A percentile compares a stretch with the other conserved stretches of the same genome.
These are phyloP conservation scores for Cassiopea andromeda DNA, from an alignment of 30 jellyfish, hydroid and myxozoan genomes.

Conservation along the genomic window DNA sequence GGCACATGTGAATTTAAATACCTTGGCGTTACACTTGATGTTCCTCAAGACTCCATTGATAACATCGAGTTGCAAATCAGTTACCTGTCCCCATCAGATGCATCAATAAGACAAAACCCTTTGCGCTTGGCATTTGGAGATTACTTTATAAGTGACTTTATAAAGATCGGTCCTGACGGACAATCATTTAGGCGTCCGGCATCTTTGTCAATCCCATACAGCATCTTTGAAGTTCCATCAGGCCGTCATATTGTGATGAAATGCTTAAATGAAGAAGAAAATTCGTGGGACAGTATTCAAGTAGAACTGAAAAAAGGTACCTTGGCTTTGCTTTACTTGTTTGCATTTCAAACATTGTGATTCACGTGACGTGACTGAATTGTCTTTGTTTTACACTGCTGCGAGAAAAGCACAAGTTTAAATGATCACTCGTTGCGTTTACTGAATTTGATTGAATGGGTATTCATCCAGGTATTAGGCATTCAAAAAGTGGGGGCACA, in stretches of 20 bases:
- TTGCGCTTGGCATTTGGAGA: slow-evolving; percentile 25
- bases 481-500: no score
- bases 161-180: slow-evolving; percentile 33
- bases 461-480: no score
- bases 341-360: no score
- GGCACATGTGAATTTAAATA: slow-evolving; percentile 43
- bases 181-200: slow-evolving; percentile 2
- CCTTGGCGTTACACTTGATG: slow-evolving; percentile 33
- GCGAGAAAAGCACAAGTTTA: no score
- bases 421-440: no score
- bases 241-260: slow-evolving; percentile 17
- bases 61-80: slow-evolving; percentile 11
- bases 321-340: background rate
- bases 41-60: slow-evolving; percentile 35
- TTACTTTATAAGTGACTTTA: slow-evolving; percentile 16
- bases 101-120: background rate
- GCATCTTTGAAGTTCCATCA: slow-evolving; percentile 25
- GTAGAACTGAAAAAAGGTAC: slow-evolving; percentile 12
- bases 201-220: slow-evolving; percentile 19
- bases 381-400: no score
- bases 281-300: slow-evolving; percentile 26
- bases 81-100: background rate
- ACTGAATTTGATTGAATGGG: no score
- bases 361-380: no score
- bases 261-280: background rate